These are phyloP conservation scores for Lucinisca nassula DNA, from an alignment of 2,888 invertebrate genomes.

Conservation along the genomic window DNA sequence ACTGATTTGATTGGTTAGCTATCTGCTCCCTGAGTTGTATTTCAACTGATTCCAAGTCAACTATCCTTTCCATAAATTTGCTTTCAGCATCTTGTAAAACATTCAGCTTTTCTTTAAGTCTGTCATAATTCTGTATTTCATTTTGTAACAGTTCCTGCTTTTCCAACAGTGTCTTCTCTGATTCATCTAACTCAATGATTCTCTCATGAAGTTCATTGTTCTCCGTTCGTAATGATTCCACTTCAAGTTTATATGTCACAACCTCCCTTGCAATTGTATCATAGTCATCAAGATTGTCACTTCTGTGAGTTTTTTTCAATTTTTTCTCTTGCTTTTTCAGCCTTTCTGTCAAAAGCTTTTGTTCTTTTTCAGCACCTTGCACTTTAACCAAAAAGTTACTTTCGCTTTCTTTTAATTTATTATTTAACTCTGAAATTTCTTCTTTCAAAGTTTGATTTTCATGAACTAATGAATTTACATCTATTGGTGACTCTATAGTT, in stretches of 20 bases:
- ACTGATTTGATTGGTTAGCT: neutral
- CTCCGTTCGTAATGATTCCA: conserved; percentile 72
- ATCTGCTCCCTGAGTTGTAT: conserved; percentile 52
- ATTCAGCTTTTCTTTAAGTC: conserved; percentile 45
- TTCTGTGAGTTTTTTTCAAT: conserved; percentile 62
- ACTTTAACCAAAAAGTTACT: conserved; percentile 45
- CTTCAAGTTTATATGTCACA: conserved; percentile 66
- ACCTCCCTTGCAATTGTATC: conserved; percentile 68
- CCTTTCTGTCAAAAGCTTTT: conserved; percentile 57
- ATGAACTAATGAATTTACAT: conserved; percentile 23
- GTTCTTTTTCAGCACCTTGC: conserved; percentile 62
- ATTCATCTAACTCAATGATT: conserved; percentile 73
- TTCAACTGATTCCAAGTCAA: conserved; percentile 53
- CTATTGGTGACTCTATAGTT: conserved; percentile 30
- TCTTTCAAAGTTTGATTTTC: conserved; percentile 71
- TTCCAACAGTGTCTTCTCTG: conserved; percentile 65
- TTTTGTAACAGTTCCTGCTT: conserved; percentile 58
- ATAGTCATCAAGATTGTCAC: conserved; percentile 69
- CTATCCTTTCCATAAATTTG: conserved; percentile 75
- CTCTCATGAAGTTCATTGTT: conserved; percentile 77
- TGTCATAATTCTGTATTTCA: conserved; percentile 56
- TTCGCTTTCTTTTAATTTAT: conserved; percentile 10
- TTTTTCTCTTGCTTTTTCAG: conserved; percentile 66
- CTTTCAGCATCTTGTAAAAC: conserved; percentile 74
- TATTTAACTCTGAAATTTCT: conserved; percentile 38